Conservation (phyloP, 2,113 vertebrate genomes). For the Butastur rufipennis region DNA sequence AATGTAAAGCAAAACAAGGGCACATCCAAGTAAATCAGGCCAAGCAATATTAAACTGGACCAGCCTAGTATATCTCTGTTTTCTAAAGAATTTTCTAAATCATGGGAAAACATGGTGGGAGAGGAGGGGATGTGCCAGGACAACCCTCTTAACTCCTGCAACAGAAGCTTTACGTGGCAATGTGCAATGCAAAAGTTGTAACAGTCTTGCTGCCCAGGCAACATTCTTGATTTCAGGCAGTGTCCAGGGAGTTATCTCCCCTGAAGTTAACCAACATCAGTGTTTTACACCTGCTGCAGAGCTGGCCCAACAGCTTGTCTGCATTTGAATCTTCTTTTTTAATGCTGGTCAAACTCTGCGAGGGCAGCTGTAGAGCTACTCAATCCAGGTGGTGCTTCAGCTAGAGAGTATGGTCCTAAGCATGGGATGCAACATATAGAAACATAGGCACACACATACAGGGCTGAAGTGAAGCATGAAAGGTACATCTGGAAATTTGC, state of each 20-base stretch:
- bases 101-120: background rate
- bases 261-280: background rate
- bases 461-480: background rate
- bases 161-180: background rate
- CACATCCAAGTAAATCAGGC: background rate
- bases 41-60: background rate
- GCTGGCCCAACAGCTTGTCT: background rate
- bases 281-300: background rate
- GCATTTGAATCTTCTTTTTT: background rate
- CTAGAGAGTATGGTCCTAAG: background rate
- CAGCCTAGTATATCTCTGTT: background rate
- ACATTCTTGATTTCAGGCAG: background rate
- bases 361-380: background rate
- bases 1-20: background rate
- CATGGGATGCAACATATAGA: rapidly evolving
- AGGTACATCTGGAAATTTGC: background rate
- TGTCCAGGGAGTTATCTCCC: background rate
- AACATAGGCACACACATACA: background rate
- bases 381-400: background rate
- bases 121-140: background rate
- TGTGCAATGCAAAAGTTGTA: background rate
- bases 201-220: background rate
- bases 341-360: background rate
- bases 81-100: background rate
- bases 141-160: background rate